These are phyloP conservation scores for Morone saxatilis DNA, from an alignment of 2,113 vertebrate species.

Conservation along the genomic window DNA sequence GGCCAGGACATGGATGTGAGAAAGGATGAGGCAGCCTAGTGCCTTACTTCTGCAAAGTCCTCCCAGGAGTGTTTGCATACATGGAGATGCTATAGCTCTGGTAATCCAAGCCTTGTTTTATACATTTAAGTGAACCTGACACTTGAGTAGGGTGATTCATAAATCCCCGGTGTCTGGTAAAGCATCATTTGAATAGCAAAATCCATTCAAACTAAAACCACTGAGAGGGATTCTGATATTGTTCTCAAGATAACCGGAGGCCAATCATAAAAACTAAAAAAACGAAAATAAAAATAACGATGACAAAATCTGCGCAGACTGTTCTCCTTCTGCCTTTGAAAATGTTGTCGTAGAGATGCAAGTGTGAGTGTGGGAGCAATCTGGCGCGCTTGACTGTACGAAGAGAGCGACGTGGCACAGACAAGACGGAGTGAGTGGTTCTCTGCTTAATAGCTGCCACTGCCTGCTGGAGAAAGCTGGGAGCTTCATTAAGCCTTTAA, in stretches of 20 bases:
- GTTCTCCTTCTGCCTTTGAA: slow-evolving; percentile 51
- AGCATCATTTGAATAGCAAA: slow-evolving; percentile 30
- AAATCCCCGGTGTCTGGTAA: not conserved
- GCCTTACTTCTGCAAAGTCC: slow-evolving; percentile 23
- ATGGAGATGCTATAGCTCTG: not conserved
- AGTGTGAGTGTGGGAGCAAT: slow-evolving; percentile 53
- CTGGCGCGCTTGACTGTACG: slow-evolving; percentile 42
- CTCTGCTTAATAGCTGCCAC: slow-evolving; percentile 69
- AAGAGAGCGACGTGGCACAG: slow-evolving; percentile 46
- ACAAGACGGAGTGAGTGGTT: slow-evolving; percentile 56
- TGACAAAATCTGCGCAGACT: slow-evolving; percentile 20
- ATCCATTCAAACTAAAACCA: slow-evolving; percentile 28
- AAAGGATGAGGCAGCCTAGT: slow-evolving; percentile 37
- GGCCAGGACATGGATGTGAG: slow-evolving; percentile 40
- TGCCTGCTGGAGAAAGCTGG: slow-evolving; percentile 69
- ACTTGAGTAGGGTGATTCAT: slow-evolving; percentile 14
- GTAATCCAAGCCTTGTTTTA: not conserved
- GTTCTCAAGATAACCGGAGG: slow-evolving; percentile 19
- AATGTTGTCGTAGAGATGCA: slow-evolving; percentile 59
- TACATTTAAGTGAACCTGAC: slow-evolving; percentile 18
- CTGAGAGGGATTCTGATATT: slow-evolving; percentile 3
- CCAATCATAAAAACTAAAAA: slow-evolving; percentile 26
- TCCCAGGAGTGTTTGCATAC: slow-evolving; percentile 3
- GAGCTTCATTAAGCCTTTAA: slow-evolving; percentile 83
- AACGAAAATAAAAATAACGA: slow-evolving; percentile 9